These are phyloP conservation scores for Ianthella basta DNA, from an alignment of 37 sponge, comb jelly and placozoan genomes.

Conservation along the genomic window DNA sequence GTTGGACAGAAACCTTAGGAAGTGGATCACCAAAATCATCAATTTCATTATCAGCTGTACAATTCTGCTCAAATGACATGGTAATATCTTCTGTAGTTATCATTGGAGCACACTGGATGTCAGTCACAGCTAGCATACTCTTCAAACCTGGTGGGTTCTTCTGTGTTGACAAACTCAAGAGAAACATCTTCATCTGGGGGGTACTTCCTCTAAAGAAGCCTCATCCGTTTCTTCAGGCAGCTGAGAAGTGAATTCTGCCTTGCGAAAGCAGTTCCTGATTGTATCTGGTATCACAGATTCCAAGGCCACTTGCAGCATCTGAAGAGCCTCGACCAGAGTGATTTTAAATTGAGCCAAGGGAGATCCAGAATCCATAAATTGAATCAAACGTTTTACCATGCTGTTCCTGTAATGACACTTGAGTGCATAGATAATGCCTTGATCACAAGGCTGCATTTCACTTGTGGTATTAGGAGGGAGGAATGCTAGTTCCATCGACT, in stretches of 20 bases:
- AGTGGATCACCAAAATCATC: slow-evolving; percentile 3
- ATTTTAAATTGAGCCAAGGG: slow-evolving; percentile 19
- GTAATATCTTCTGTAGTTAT: neutral
- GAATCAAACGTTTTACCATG: slow-evolving; percentile 15
- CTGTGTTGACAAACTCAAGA: neutral
- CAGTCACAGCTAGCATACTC: slow-evolving; percentile 3
- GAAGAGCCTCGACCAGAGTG: slow-evolving; percentile 21
- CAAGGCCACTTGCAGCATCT: slow-evolving; percentile 24
- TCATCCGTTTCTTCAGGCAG: neutral
- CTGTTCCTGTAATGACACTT: slow-evolving; percentile 33
- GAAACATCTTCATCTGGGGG: neutral
- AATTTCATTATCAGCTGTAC: neutral
- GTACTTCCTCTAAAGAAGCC: neutral
- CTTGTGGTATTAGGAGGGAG: slow-evolving; percentile 45
- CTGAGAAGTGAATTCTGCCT: slow-evolving; percentile 33
- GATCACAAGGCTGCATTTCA: slow-evolving; percentile 42
- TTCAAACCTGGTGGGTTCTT: neutral
- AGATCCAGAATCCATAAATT: slow-evolving; percentile 16
- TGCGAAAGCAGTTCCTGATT: slow-evolving; percentile 36
- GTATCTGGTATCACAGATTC: slow-evolving; percentile 20
- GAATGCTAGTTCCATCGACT: slow-evolving; percentile 2
- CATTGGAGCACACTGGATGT: slow-evolving; percentile 17
- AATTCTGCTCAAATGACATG: neutral
- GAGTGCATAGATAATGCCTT: slow-evolving; percentile 26
- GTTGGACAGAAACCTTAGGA: neutral